Conservation (phyloP, 2,888 invertebrate genomes). For the Epistrophella euchroma region DNA sequence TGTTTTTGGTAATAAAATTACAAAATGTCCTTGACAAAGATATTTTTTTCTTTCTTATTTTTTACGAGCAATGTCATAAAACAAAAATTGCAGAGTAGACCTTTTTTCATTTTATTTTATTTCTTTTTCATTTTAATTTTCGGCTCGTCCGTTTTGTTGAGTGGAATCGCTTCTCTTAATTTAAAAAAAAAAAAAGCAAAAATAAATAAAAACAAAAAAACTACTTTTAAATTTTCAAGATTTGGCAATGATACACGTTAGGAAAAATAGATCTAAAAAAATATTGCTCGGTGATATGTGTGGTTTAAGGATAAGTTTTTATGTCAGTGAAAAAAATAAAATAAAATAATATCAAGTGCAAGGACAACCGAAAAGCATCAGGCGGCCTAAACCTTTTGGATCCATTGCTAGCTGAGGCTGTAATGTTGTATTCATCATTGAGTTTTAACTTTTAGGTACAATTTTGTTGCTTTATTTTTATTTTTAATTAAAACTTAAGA, state of each 20-base stretch:
- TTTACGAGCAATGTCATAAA: slow-evolving; percentile 28
- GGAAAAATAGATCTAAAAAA: neutral
- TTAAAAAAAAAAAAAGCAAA: neutral
- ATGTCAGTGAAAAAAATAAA: slow-evolving; percentile 8
- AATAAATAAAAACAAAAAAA: neutral
- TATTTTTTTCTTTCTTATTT: neutral
- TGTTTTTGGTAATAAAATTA: slow-evolving; percentile 59
- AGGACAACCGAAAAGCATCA: slow-evolving; percentile 47
- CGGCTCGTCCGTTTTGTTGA: slow-evolving; percentile 15
- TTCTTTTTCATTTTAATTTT: slow-evolving; percentile 33
- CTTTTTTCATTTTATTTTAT: slow-evolving; percentile 15
- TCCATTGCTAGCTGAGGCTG: slow-evolving; percentile 4
- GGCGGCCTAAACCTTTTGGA: slow-evolving; percentile 20
- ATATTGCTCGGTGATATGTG: slow-evolving; percentile 19
- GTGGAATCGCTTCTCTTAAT: neutral
- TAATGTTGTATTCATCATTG: slow-evolving; percentile 48
- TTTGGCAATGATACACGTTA: slow-evolving; percentile 2
- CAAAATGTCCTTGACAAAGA: slow-evolving; percentile 60
- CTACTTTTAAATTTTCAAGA: slow-evolving; percentile 25
- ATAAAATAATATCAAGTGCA: slow-evolving; percentile 47
- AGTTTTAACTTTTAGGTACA: slow-evolving; percentile 45
- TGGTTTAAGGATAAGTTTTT: slow-evolving; percentile 44
- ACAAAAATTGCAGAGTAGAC: slow-evolving; percentile 10
- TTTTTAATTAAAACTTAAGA: slow-evolving; percentile 72
- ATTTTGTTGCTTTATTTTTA: slow-evolving; percentile 47